Base-by-base conservation (phyloP, 2,888 invertebrate genomes). In the Trachelus iudaicus region DNA sequence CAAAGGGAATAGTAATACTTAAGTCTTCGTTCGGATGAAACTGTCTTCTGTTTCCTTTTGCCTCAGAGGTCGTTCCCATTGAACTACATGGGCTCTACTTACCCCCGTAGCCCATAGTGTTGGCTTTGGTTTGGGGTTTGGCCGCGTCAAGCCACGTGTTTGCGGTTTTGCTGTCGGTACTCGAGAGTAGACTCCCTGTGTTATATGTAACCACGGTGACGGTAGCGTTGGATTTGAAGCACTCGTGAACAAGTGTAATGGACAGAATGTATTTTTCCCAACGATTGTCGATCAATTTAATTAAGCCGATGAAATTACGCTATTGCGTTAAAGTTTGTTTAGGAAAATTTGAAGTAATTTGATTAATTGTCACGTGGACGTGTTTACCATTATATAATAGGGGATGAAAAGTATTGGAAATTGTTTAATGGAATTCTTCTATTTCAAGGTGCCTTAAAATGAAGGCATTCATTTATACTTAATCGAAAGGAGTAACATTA, bases 41-140 rank as follows among this genome's bases (percentile, higher is more conserved):
- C 69, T 73, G 75, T 73, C 77, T 75, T 69, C 74, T 71, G 77
- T 75, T 80, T 79, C 76, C 79, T 78, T 79, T 71, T 31, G 73
- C 71, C 76, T 73, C 73, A 9, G 56, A 56, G 56, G 56, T 76
- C 75, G 78, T 77, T 69, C 74, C 73, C 73, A 84, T 85, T 85
- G 85, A 89, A 88, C 88, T 88, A 86, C 85, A 86, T 86, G 89
- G 88, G 87, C 77, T 77, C 81, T 85, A 87, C 88, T 89, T 88
- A 86, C 85, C 84, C 86, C 81, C 84, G 85, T 83, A 87, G 87
- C 87, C 87, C 87, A 85, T 89, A 87, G 88, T 89, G 88, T 90
- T 89, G 88, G 89, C 89, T 90, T 88, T 90, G 90, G 91, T 90
- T 90, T 90, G 89, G 85, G 88, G 89, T 90, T 89, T 90, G 88